Conservation (phyloP, 2,797 vertebrate genomes). For the Xenops minutus region DNA sequence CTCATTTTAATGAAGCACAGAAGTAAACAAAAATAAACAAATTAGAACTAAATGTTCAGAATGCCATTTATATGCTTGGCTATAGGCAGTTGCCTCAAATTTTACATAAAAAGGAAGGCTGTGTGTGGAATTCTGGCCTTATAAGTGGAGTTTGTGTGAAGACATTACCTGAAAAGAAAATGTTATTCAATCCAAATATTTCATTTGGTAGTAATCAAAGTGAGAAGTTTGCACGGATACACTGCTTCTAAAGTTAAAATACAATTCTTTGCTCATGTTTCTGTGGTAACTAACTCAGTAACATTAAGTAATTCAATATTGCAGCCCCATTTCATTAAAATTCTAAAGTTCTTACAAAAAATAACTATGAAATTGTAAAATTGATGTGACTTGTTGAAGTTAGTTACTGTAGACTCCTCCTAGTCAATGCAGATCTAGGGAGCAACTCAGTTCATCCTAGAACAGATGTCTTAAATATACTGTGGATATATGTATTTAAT, state of each 20-base stretch:
- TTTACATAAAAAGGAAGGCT: background rate
- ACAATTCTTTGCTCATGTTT: background rate
- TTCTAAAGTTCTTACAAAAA: background rate
- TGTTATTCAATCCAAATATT: background rate
- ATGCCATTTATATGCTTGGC: background rate
- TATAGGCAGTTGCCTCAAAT: background rate
- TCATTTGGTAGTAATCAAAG: background rate
- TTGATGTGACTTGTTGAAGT: background rate
- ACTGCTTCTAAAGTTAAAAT: background rate
- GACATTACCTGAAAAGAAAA: background rate
- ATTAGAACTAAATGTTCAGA: background rate
- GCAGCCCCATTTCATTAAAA: background rate
- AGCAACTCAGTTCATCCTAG: background rate
- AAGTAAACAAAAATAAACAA: conserved; percentile 27
- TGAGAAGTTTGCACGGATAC: background rate
- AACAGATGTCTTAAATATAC: background rate
- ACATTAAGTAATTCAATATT: background rate
- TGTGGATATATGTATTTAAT: background rate
- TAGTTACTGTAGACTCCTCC: background rate
- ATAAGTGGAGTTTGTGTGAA: background rate
- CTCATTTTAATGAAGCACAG: background rate
- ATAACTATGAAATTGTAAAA: background rate
- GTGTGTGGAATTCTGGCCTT: background rate
- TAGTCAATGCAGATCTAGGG: background rate
- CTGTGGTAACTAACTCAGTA: background rate